Evolutionary conservation across 2,113 vertebrate species (phyloP), one percentile per base, ranked within the genome.

Genomic region (Cisticola juncidis): DNA sequence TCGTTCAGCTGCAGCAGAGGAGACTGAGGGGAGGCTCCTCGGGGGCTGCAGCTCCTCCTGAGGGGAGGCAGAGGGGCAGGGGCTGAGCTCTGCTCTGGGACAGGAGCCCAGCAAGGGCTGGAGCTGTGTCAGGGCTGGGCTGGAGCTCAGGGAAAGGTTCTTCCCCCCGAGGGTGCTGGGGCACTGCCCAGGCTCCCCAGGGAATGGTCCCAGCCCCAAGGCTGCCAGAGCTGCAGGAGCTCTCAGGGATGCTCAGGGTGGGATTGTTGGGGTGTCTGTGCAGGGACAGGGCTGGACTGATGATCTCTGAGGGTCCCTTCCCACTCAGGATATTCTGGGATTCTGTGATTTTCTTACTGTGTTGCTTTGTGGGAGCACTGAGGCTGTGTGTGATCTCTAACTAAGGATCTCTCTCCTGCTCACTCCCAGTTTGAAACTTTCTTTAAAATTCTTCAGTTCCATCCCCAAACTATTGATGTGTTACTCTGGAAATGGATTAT

Each of bases 121-220:
- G 12, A 36, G 73, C 84, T 70, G 84, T 10, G 64, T 4, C 84
- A 69, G 73, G 71, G 4, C 19, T 28, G 25, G 65, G 6, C 17
- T 54, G 84, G 73, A 79, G 9, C 47, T 79, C 56, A 69, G 73
- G 84, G 64, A 12, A 86, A 78, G 73, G 84, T 38, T 70, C 84
- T 78, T 45, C 19, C 54, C 54, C 56, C 47, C 48, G 38, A 87
- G 84, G 73, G 0, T 78, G 73, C 38, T 87, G 84, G 62, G 62
- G 64, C 73, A 87, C 84, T 79, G 84, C 28, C 54, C 84, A 62
- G 84, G 73, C 84, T 87, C 19, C 74, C 85, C 85, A 87, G 85
- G 65, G 65, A 87, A 78, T 71, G 85, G 56, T 11, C 56, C 56
- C 61, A 5, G 82, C 71, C 71, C 82, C 65, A 1, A 79, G 84